Evolutionary conservation across 2,797 vertebrate genomes (phyloP).

Genomic region (Mionectes olivaceus): DNA sequence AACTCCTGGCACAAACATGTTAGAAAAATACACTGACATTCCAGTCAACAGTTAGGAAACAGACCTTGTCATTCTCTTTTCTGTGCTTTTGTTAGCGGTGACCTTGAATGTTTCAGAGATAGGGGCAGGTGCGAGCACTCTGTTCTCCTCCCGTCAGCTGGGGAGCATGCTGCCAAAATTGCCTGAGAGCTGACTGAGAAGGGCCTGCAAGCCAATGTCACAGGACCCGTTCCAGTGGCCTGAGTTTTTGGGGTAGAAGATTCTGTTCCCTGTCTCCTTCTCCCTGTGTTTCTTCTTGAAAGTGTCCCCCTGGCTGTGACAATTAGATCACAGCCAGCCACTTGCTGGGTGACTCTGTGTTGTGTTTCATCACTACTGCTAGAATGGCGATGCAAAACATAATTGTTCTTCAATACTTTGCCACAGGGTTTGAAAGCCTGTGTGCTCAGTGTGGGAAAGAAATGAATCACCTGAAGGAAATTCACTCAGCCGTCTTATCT

Average conservation of each 20-base stretch:
- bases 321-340: neutral
- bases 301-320: neutral
- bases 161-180: neutral
- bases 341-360: neutral
- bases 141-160: neutral
- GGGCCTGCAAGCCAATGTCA: neutral
- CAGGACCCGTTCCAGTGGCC: rapidly evolving
- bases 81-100: neutral
- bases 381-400: neutral
- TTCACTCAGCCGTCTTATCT: conserved; percentile 88
- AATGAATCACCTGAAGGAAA: conserved; percentile 84
- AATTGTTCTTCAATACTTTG: neutral
- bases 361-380: neutral
- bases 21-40: neutral
- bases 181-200: neutral
- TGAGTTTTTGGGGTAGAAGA: neutral
- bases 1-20: neutral
- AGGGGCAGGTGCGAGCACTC: neutral
- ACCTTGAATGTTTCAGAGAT: neutral
- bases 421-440: conserved; percentile 70
- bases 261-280: neutral
- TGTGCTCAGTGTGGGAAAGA: conserved; percentile 89
- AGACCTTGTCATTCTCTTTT: neutral
- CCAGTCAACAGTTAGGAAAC: neutral
- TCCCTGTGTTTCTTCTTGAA: neutral